Conservation (phyloP, 1,140 invertebrate species). For the Calosoma granatense region DNA sequence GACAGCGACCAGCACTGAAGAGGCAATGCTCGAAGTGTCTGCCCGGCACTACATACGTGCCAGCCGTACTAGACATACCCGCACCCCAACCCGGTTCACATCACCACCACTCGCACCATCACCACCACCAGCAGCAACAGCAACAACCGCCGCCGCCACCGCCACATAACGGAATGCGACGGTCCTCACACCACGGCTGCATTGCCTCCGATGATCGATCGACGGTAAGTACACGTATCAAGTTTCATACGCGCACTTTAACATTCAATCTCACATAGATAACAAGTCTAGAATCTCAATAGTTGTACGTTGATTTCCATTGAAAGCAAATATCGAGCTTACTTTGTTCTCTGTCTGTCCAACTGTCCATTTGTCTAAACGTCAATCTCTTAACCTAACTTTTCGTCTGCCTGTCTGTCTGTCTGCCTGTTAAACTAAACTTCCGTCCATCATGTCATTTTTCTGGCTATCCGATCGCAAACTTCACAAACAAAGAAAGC, state of each 20-base stretch:
- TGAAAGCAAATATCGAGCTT: not conserved
- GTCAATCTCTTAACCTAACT: too few relatives aligned
- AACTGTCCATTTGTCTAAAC: too few relatives aligned
- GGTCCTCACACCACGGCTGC: not conserved
- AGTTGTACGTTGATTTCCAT: not conserved
- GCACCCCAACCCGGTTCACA: conserved; percentile 24
- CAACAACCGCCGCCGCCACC: too few relatives aligned
- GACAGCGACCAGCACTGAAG: conserved; percentile 49
- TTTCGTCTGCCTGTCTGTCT: not conserved
- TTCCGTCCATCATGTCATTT: too few relatives aligned
- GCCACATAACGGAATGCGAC: not conserved
- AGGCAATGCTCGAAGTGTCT: conserved; percentile 58
- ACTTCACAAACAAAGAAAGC: too few relatives aligned
- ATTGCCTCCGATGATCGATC: not conserved
- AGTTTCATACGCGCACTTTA: not conserved
- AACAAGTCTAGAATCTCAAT: not conserved
- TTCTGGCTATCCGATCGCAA: too few relatives aligned
- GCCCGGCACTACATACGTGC: conserved; percentile 26
- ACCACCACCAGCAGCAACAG: conserved; percentile 19
- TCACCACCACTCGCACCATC: conserved; percentile 22
- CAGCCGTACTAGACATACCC: conserved; percentile 27
- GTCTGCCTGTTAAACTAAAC: too few relatives aligned
- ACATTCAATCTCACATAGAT: not conserved
- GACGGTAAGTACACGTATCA: not conserved
- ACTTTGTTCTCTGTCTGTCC: not conserved